A percentile compares a stretch with the other conserved stretches of the same genome.
Evolutionary conservation across 2,888 invertebrate species (phyloP).

Genomic region (Melinaea marsaeus): DNA sequence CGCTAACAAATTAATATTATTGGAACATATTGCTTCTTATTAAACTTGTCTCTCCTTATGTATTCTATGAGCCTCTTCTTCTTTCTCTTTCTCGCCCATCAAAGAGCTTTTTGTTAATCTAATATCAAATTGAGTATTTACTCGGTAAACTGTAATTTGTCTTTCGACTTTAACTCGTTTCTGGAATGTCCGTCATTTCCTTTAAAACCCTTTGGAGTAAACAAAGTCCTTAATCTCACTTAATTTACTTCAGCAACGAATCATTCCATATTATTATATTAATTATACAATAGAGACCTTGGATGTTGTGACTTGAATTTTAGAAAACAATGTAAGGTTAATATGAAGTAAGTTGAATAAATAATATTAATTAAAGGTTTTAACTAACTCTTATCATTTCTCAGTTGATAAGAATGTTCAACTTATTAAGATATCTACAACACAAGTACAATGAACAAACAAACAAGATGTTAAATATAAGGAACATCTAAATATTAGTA

Average conservation of each 20-base stretch:
- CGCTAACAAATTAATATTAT: conserved; percentile 56
- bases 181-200: conserved; percentile 18
- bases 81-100: conserved; percentile 21
- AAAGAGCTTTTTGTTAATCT: conserved; percentile 49
- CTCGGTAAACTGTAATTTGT: conserved; percentile 45
- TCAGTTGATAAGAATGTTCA: too few relatives aligned
- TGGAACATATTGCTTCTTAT: conserved; percentile 61
- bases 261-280: too few relatives aligned
- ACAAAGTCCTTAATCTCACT: conserved; percentile 8
- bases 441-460: too few relatives aligned
- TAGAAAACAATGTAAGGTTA: too few relatives aligned
- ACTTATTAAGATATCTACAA: too few relatives aligned
- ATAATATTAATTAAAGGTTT: too few relatives aligned
- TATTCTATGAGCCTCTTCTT: conserved; percentile 17
- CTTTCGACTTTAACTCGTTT: conserved; percentile 26
- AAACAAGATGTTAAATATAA: too few relatives aligned
- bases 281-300: too few relatives aligned
- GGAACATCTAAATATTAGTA: conserved; percentile 12
- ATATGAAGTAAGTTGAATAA: too few relatives aligned
- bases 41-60: conserved; percentile 44
- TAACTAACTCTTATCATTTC: too few relatives aligned
- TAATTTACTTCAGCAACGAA: too few relatives aligned
- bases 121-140: conserved; percentile 47
- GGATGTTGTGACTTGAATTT: too few relatives aligned
- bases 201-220: conserved; percentile 9